A percentile compares a stretch with the other conserved stretches of the same genome.
These are phyloP conservation scores for Labroides dimidiatus DNA, from an alignment of 2,797 vertebrate genomes.

Conservation along the genomic window DNA sequence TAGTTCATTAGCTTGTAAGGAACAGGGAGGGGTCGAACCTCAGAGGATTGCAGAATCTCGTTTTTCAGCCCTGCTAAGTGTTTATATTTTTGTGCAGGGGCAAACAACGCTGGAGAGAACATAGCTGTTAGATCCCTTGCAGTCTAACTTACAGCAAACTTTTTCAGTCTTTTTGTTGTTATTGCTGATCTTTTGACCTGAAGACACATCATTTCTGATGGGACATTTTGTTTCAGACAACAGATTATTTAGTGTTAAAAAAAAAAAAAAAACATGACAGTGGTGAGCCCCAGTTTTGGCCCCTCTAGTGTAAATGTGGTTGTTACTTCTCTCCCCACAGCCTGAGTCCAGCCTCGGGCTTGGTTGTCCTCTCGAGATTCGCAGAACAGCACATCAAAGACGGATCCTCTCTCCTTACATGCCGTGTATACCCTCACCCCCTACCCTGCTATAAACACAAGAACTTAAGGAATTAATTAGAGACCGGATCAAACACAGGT, in stretches of 20 bases:
- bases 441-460: conserved; percentile 71
- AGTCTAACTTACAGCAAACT: conserved; percentile 24
- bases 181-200: conserved; percentile 12
- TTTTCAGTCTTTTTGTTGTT: conserved; percentile 18
- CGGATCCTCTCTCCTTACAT: conserved; percentile 62
- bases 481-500: conserved; percentile 75
- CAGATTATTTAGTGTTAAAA: conserved; percentile 46
- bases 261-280: conserved; percentile 37
- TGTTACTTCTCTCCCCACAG: conserved; percentile 67
- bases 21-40: conserved; percentile 40
- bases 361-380: conserved; percentile 75
- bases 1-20: conserved; percentile 70
- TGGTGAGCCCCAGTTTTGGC: conserved; percentile 34
- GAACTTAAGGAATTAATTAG: conserved; percentile 85
- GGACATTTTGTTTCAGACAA: conserved; percentile 47
- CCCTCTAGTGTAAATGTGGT: conserved; percentile 51
- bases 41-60: conserved; percentile 56
- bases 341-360: conserved; percentile 80
- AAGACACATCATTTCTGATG: conserved; percentile 32
- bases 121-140: conserved; percentile 27
- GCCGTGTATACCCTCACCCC: conserved; percentile 50
- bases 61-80: conserved; percentile 47
- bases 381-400: conserved; percentile 83
- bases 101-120: conserved; percentile 18
- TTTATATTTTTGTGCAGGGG: conserved; percentile 17